Evolutionary conservation across 2,113 vertebrate species (phyloP).

Genomic region (Bettongia penicillata): DNA sequence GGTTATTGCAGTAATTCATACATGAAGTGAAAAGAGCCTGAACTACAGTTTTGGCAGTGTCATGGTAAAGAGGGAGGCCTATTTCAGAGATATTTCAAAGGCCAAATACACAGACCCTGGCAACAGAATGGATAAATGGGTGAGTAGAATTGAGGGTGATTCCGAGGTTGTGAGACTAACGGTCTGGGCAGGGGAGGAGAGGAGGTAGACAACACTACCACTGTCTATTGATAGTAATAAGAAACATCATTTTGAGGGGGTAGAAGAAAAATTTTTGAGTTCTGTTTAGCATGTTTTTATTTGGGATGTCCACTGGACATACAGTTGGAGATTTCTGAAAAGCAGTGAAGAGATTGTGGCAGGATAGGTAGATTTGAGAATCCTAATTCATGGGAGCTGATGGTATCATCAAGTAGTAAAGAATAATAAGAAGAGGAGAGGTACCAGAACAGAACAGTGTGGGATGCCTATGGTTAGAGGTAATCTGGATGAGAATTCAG

Average conservation of each 20-base stretch:
- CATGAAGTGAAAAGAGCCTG: background rate
- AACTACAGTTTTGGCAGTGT: background rate
- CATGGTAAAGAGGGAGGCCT: background rate
- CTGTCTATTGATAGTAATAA: background rate
- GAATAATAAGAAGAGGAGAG: background rate
- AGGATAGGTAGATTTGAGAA: background rate
- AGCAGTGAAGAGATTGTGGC: no score
- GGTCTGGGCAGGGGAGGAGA: no score
- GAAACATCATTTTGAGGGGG: background rate
- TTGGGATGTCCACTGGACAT: background rate
- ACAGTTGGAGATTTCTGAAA: background rate
- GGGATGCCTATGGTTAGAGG: background rate
- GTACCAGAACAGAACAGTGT: background rate
- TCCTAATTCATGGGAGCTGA: background rate
- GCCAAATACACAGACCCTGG: background rate
- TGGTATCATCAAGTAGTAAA: background rate
- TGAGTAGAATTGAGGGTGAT: background rate
- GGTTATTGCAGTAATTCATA: background rate
- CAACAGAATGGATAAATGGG: background rate
- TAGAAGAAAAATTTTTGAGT: background rate
- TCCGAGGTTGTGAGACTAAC: background rate
- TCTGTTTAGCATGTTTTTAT: background rate
- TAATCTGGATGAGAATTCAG: background rate
- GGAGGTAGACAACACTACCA: no score
- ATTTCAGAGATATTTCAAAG: background rate